Conservation (phyloP, 2,888 invertebrate species). For the Prosopocoilus inquinatus region DNA sequence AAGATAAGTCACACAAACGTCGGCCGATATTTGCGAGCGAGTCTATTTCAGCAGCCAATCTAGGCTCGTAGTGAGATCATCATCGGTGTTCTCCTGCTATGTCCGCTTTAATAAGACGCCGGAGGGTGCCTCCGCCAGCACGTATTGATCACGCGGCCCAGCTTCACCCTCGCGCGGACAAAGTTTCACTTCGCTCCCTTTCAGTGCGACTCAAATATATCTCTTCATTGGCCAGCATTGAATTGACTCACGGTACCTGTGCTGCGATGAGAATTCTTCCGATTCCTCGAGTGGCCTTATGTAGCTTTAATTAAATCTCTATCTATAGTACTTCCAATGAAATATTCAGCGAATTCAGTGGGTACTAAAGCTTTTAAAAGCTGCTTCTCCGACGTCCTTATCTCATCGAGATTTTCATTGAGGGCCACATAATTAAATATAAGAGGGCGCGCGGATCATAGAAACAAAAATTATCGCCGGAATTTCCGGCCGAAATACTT, state of each 20-base stretch:
- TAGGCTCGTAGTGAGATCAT: slow-evolving; percentile 33
- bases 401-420: slow-evolving; percentile 18
- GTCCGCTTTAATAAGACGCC: slow-evolving; percentile 42
- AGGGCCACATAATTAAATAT: slow-evolving; percentile 19
- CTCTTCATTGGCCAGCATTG: slow-evolving; percentile 35
- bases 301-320: slow-evolving; percentile 41
- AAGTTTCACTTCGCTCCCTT: slow-evolving; percentile 41
- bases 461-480: too few species aligned
- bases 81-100: slow-evolving; percentile 36
- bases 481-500: too few species aligned
- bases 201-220: slow-evolving; percentile 37
- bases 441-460: background rate
- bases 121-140: slow-evolving; percentile 39
- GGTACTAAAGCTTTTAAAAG: slow-evolving; percentile 20
- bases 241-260: slow-evolving; percentile 25
- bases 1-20: slow-evolving; percentile 22
- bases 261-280: slow-evolving; percentile 29
- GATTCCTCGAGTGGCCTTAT: slow-evolving; percentile 35
- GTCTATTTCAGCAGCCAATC: slow-evolving; percentile 26
- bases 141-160: slow-evolving; percentile 39
- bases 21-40: slow-evolving; percentile 25
- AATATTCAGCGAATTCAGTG: slow-evolving; percentile 28
- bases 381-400: slow-evolving; percentile 21
- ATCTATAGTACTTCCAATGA: slow-evolving; percentile 32
- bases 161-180: slow-evolving; percentile 33